Evolutionary conservation across 2,797 vertebrate genomes (phyloP).

Genomic region (Esox masquinongy): DNA sequence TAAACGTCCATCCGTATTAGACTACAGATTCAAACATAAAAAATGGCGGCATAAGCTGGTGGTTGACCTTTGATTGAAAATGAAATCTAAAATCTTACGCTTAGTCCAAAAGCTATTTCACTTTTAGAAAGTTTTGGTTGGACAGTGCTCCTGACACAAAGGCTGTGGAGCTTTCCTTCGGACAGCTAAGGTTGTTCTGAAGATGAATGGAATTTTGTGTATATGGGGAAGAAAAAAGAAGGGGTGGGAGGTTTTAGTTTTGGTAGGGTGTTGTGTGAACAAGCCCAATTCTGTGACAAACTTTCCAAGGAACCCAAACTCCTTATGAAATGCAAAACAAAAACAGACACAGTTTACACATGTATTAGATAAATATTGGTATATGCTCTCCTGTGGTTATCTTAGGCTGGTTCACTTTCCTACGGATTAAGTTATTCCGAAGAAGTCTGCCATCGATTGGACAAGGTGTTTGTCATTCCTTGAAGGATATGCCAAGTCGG

Average conservation of each 20-base stretch:
- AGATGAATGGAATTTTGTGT: slow-evolving; percentile 45
- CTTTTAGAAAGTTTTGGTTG: slow-evolving; percentile 74
- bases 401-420: slow-evolving; percentile 28
- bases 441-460: slow-evolving; percentile 60
- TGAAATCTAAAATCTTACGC: slow-evolving; percentile 64
- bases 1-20: slow-evolving; percentile 68
- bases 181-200: slow-evolving; percentile 53
- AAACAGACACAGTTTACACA: slow-evolving; percentile 47
- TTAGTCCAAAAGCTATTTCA: slow-evolving; percentile 83
- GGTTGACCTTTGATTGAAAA: slow-evolving; percentile 56
- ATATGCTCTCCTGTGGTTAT: slow-evolving; percentile 62
- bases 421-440: slow-evolving; percentile 65
- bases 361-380: slow-evolving; percentile 61
- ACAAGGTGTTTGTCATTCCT: slow-evolving; percentile 44
- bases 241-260: slow-evolving; percentile 49
- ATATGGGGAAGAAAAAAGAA: slow-evolving; percentile 16
- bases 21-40: slow-evolving; percentile 71
- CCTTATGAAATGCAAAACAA: slow-evolving; percentile 34
- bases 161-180: slow-evolving; percentile 75
- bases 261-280: slow-evolving; percentile 38
- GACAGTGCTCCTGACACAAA: slow-evolving; percentile 74
- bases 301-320: slow-evolving; percentile 50
- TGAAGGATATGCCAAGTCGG: slow-evolving; percentile 21
- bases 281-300: slow-evolving; percentile 44
- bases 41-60: background rate